Percentiles rank a stretch among this genome's conserved stretches.
phyloP scores from a whole-genome alignment of 2,888 invertebrate genomes.

The Gryllus longicercus region DNA sequence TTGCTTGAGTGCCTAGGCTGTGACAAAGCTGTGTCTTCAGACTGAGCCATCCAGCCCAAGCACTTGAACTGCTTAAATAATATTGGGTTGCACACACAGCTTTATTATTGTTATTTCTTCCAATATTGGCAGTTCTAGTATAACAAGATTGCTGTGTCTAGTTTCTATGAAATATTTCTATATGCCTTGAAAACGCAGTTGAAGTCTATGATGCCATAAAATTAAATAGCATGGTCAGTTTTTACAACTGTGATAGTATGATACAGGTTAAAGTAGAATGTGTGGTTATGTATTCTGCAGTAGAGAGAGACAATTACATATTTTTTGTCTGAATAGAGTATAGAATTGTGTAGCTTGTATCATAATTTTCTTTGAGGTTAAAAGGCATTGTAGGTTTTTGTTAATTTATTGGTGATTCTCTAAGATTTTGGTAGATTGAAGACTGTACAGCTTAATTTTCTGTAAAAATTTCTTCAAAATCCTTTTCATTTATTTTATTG shows the following conservation, averaged over 20 bases:
- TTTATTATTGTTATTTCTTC: not conserved
- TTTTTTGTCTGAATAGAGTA: not conserved
- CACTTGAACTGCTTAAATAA: not conserved
- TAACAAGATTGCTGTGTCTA: not conserved
- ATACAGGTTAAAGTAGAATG: not conserved
- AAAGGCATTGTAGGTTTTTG: not conserved
- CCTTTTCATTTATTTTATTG: too few species aligned
- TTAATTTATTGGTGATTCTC: not conserved
- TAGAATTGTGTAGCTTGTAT: not conserved
- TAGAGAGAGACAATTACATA: not conserved
- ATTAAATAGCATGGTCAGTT: not conserved
- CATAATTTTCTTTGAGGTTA: not conserved
- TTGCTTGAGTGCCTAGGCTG: slow-evolving; percentile 32
- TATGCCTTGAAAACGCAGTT: not conserved
- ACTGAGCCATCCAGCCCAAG: slow-evolving; percentile 12
- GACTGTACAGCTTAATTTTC: too few species aligned
- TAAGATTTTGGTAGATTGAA: not conserved
- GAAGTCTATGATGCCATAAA: not conserved
- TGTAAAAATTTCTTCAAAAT: too few species aligned
- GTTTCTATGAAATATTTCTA: slow-evolving; percentile 7
- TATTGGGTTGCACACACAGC: not conserved
- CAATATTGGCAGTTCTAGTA: not conserved
- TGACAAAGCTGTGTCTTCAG: slow-evolving; percentile 24
- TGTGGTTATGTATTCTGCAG: not conserved
- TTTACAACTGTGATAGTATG: not conserved